Conservation (phyloP, 1,140 invertebrate species). For the Papilio polytes region DNA sequence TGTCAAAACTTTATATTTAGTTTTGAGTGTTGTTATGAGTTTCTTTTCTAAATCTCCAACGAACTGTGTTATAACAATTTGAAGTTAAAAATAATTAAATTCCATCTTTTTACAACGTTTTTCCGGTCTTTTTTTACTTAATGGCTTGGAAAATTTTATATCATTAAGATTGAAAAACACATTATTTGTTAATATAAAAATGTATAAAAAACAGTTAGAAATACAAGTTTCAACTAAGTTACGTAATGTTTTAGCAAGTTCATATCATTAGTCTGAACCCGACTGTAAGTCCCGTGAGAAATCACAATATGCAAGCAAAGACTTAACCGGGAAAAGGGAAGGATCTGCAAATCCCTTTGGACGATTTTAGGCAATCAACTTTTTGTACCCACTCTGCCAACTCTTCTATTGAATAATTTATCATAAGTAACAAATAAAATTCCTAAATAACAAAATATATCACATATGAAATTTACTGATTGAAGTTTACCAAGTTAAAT, state of each 20-base stretch:
- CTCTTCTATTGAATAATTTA: constrained; percentile 12
- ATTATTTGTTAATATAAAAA: too few species aligned
- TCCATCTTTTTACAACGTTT: background rate
- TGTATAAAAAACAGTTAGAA: too few species aligned
- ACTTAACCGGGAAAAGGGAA: constrained; percentile 19
- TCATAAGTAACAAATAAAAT: background rate
- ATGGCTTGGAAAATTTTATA: background rate
- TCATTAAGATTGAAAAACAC: too few species aligned
- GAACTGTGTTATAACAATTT: background rate
- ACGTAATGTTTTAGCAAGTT: constrained; percentile 2
- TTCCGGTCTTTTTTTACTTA: background rate
- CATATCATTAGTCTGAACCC: constrained; percentile 15
- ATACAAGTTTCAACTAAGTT: background rate
- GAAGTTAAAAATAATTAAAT: too few species aligned
- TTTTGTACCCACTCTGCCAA: background rate
- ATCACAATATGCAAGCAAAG: constrained; percentile 23
- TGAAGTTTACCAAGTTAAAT: too few species aligned
- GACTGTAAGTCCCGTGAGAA: constrained; percentile 14
- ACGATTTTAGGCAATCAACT: constrained; percentile 10
- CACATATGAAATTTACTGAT: background rate
- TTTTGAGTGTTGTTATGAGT: background rate
- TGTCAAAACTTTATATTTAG: background rate
- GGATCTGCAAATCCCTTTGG: constrained; percentile 2
- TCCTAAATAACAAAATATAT: background rate
- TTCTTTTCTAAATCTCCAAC: background rate